Percentiles rank a stretch among this genome's conserved stretches.
Evolutionary conservation across 2,797 vertebrate genomes (phyloP).

Genomic region (Cichlasoma orientale): DNA sequence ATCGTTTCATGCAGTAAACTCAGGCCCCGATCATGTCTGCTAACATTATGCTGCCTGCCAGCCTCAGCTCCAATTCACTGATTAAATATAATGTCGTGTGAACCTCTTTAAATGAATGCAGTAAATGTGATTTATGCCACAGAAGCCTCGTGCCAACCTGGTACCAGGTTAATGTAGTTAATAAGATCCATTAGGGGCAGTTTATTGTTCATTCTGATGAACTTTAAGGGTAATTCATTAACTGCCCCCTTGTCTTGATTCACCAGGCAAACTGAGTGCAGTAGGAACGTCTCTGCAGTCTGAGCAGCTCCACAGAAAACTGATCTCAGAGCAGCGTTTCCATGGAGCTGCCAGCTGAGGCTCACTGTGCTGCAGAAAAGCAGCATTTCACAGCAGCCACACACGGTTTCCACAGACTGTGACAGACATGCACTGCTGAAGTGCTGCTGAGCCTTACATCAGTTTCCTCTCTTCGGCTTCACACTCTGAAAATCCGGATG

Average conservation of each 20-base stretch:
- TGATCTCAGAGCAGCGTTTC: neutral
- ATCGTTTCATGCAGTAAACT: neutral
- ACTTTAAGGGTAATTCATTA: neutral
- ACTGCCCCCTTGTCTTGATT: neutral
- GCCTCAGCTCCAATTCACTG: accelerated
- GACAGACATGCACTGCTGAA: neutral
- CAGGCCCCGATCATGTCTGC: neutral
- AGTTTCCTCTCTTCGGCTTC: neutral
- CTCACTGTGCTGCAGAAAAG: neutral
- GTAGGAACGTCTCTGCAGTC: accelerated
- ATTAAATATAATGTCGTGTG: neutral
- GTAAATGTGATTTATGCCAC: neutral
- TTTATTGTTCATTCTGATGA: no score
- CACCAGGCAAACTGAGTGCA: neutral
- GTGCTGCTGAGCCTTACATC: slow-evolving; percentile 27
- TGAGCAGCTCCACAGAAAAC: accelerated
- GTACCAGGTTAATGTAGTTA: no score
- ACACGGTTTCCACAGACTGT: neutral
- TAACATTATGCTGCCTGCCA: neutral
- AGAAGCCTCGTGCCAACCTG: neutral
- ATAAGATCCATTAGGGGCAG: no score
- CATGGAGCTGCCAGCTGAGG: neutral
- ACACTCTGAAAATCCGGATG: neutral
- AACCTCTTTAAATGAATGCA: neutral
- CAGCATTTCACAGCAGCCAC: neutral